Conservation (phyloP, 30 jellyfish, hydroid and myxozoan species). For the Chrysaora quinquecirrha region DNA sequence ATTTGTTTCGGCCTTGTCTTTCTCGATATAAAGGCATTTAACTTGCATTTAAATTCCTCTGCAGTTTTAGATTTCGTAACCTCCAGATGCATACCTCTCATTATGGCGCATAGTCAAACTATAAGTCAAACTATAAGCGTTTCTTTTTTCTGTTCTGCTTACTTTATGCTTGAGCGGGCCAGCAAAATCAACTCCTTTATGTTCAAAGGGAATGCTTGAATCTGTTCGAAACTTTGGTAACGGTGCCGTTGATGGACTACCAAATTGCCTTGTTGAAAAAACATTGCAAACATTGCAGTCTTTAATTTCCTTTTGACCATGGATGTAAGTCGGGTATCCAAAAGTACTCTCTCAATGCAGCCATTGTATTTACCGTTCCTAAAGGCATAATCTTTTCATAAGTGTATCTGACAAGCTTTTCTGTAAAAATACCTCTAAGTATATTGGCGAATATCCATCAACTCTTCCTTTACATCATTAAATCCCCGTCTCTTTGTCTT, state of each 20-base stretch:
- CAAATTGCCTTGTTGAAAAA: constrained; percentile 44
- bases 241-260: not conserved
- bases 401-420: too few relatives aligned
- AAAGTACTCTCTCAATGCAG: too few relatives aligned
- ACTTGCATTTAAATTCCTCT: constrained; percentile 36
- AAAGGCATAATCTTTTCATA: too few relatives aligned
- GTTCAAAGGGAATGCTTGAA: too few relatives aligned
- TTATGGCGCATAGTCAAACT: constrained; percentile 57
- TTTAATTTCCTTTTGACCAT: too few relatives aligned
- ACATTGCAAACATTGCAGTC: constrained; percentile 63
- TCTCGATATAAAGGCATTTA: too few relatives aligned
- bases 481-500: constrained; percentile 44
- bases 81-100: constrained; percentile 57
- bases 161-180: constrained; percentile 34
- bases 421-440: constrained; percentile 50
- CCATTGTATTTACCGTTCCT: too few relatives aligned
- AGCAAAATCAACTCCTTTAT: constrained; percentile 45
- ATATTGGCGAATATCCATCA: constrained; percentile 49
- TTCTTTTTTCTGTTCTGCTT: constrained; percentile 35
- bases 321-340: constrained; percentile 17
- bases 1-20: too few relatives aligned
- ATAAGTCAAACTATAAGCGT: constrained; percentile 28
- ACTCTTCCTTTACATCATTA: too few relatives aligned
- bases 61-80: constrained; percentile 49
- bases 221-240: too few relatives aligned